Base-by-base conservation (phyloP, 1,140 invertebrate genomes). In the Panagrolaimus sp. region DNA sequence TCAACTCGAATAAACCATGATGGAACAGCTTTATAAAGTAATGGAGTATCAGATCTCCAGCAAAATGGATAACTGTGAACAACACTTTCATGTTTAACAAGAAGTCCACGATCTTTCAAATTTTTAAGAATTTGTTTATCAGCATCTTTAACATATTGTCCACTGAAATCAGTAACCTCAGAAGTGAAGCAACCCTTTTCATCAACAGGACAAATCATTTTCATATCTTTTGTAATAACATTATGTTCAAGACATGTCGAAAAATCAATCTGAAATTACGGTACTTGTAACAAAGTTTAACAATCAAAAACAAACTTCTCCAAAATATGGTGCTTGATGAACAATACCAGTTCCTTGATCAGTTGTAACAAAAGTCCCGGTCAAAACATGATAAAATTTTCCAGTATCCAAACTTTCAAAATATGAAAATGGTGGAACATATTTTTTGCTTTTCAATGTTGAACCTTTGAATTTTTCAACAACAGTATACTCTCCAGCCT, bases 271-370 rank as follows among this genome's bases (percentile, higher is more conserved):
- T 84, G 66, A 69, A 69, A n/a, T 67, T n/a, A 43, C 12, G 43
- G 10, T 12, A 26, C 21, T 66, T 67, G 0, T 24, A 14, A 52
- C 52, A 68, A 14, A 15, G 26, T 47, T 24, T n/a, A n/a, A n/a
- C n/a, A n/a, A n/a, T n/a, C n/a, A n/a, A 14, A 70, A n/a, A 55
- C 55, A 65, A 79, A 87, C 86, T 83, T 98, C 96, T 77, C 96
- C 96, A 87, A 98, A 98, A 85, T 97, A 98, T 12, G 96, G 94
- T 0, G 96, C 92, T 85, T 97, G 94, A 84, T 99, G 96, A 26
- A 99, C 96, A 76, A 98, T 88, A n/a, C 96, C 96, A 8, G 96
- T 98, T 87, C 96, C 96, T 78, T 91, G 91, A 74, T 97, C 96
- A 72, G 92, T 89, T 10, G 93, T 96, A 0, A 99, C 95, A 86